phyloP scores from a whole-genome alignment of 2,113 vertebrate species.

The Dendropsophus ebraccatus region DNA sequence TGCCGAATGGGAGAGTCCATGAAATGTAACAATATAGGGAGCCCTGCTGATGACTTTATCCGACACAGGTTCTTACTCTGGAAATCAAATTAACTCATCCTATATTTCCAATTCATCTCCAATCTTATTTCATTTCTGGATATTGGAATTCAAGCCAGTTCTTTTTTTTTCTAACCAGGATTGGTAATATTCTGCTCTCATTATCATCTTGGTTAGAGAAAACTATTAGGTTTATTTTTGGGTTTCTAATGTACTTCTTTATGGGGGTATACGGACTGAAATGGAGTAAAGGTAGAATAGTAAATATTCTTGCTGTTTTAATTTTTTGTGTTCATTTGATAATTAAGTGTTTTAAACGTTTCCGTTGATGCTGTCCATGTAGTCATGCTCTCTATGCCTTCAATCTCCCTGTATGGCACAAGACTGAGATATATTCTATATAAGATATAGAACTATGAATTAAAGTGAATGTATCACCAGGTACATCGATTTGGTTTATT shows the following conservation, averaged over 20 bases:
- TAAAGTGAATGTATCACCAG: no score
- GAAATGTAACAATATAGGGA: background rate
- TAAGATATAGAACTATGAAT: no score
- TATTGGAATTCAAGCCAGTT: conserved; percentile 3
- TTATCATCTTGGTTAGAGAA: background rate
- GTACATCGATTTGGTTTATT: no score
- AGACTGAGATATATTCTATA: no score
- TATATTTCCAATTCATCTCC: background rate
- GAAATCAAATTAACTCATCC: background rate
- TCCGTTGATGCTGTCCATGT: background rate
- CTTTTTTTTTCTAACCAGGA: background rate
- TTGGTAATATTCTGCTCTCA: conserved; percentile 4
- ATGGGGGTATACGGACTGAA: no score
- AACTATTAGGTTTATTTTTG: conserved; percentile 1
- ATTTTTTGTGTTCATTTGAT: background rate
- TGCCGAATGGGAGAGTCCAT: background rate
- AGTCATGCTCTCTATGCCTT: background rate
- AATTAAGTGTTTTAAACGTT: background rate
- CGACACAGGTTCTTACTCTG: background rate
- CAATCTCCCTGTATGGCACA: background rate
- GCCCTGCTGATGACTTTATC: background rate
- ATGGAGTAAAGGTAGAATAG: background rate
- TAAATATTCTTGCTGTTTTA: background rate
- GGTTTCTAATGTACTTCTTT: background rate
- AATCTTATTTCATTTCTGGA: background rate